phyloP scores from a whole-genome alignment of 2,113 vertebrate species.

The Oryzias melastigma region DNA sequence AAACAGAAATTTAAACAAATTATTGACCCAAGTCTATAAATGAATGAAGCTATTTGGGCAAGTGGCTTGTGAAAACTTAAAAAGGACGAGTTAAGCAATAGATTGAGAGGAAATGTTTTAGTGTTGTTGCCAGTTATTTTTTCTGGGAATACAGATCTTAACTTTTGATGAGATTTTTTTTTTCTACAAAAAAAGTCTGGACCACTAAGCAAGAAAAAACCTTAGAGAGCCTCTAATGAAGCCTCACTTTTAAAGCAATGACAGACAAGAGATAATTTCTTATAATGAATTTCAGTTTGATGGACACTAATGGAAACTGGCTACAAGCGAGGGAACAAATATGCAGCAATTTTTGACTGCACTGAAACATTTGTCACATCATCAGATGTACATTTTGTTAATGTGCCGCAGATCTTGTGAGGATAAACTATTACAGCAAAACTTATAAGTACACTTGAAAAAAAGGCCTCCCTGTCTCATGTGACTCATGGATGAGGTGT shows the following conservation, averaged over 20 bases:
- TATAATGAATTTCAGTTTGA: slow-evolving; percentile 31
- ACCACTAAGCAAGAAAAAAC: slow-evolving; percentile 47
- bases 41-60: too few relatives aligned
- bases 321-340: slow-evolving; percentile 12
- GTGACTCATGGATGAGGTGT: neutral
- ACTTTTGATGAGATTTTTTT: slow-evolving; percentile 50
- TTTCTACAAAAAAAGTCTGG: slow-evolving; percentile 17
- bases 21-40: too few relatives aligned
- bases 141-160: slow-evolving; percentile 7
- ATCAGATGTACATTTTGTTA: slow-evolving; percentile 13
- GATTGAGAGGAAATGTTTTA: neutral
- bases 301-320: slow-evolving; percentile 36
- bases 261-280: slow-evolving; percentile 36
- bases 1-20: too few relatives aligned
- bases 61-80: too few relatives aligned
- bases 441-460: slow-evolving; percentile 29
- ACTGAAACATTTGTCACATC: slow-evolving; percentile 7
- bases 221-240: slow-evolving; percentile 48
- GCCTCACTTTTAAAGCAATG: slow-evolving; percentile 52
- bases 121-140: slow-evolving; percentile 10
- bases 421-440: slow-evolving; percentile 27
- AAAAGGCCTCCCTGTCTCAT: slow-evolving; percentile 14
- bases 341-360: neutral
- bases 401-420: slow-evolving; percentile 24
- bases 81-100: too few relatives aligned